A percentile compares a stretch with the other conserved stretches of the same genome.
Conservation (phyloP, 2,113 vertebrate genomes). For the Uria aalge region DNA sequence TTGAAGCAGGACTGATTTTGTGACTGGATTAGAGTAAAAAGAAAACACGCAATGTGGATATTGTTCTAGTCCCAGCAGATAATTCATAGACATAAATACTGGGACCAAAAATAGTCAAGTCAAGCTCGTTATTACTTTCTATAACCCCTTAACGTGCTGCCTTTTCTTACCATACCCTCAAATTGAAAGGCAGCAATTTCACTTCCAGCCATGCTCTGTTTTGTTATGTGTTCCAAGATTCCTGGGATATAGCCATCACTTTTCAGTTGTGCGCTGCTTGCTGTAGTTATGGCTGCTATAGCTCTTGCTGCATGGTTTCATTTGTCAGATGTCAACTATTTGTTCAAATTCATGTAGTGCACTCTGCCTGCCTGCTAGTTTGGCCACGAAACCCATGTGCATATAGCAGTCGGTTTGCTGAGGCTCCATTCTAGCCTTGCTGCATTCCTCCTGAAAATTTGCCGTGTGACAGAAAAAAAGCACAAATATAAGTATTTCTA, state of each 20-base stretch:
- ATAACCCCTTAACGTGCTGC: background rate
- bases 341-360: background rate
- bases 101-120: background rate
- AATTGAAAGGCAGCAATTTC: background rate
- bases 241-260: background rate
- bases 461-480: background rate
- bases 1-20: background rate
- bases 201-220: background rate
- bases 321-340: background rate
- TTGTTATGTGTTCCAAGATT: background rate
- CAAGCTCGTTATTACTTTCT: background rate
- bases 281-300: background rate
- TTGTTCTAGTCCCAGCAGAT: background rate
- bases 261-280: background rate
- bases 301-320: background rate
- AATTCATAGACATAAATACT: background rate
- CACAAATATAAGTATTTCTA: background rate
- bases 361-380: background rate
- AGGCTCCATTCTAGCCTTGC: background rate
- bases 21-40: background rate
- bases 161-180: background rate
- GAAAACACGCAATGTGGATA: background rate
- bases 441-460: background rate
- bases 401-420: background rate
- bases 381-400: background rate